Conservation (phyloP, 1,140 invertebrate species). For the Trichonephila clavipes region DNA sequence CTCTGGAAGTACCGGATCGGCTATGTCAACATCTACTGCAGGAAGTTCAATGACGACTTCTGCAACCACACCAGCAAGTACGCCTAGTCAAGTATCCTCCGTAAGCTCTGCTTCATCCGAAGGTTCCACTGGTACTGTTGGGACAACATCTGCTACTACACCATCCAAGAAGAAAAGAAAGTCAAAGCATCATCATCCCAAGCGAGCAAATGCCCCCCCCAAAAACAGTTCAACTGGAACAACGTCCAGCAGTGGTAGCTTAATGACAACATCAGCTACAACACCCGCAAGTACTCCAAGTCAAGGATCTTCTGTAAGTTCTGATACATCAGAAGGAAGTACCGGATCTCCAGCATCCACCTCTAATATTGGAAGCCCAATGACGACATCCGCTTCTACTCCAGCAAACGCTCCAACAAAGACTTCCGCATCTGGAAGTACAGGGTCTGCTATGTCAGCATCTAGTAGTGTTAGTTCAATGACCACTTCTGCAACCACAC, state of each 20-base stretch:
- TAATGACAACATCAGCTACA: not conserved
- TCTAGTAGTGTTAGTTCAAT: not conserved
- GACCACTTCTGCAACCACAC: too few species aligned
- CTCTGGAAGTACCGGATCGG: not conserved
- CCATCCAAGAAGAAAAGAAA: too few species aligned
- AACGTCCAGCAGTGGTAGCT: not conserved
- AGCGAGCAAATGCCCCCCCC: too few species aligned
- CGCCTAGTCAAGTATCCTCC: not conserved
- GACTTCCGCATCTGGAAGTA: not conserved
- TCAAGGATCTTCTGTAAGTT: not conserved
- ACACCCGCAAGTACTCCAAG: not conserved
- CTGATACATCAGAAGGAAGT: not conserved
- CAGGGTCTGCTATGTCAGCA: not conserved
- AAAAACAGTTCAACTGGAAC: too few species aligned
- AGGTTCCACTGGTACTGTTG: too few species aligned
- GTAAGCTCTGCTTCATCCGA: not conserved
- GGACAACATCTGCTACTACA: too few species aligned
- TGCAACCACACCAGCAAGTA: not conserved
- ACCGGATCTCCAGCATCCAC: not conserved
- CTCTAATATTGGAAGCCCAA: not conserved
- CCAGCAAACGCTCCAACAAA: not conserved
- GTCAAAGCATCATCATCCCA: too few species aligned
- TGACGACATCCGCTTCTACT: not conserved
- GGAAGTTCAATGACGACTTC: not conserved
- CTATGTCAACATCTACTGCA: not conserved